These are phyloP conservation scores for Lamellibrachia satsuma DNA, from an alignment of 2,888 invertebrate species.

Conservation along the genomic window DNA sequence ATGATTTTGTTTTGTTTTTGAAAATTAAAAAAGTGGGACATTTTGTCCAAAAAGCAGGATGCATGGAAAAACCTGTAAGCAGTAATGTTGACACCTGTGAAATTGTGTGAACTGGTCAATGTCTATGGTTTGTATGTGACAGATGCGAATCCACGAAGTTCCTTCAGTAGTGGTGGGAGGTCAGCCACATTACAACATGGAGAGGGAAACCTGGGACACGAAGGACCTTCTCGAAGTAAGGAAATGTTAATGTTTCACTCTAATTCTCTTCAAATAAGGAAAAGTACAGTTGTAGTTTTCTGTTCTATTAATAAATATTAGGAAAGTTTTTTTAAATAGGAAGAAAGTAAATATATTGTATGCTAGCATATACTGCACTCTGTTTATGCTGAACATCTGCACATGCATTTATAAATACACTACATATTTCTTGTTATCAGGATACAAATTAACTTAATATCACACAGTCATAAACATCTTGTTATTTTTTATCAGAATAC, in stretches of 20 bases:
- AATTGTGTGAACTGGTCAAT: constrained; percentile 27
- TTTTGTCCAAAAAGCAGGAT: no score
- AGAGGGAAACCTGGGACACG: constrained; percentile 85
- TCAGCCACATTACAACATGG: constrained; percentile 45
- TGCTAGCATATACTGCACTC: not conserved
- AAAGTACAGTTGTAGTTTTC: not conserved
- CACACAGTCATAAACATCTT: not conserved
- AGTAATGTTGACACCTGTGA: not conserved
- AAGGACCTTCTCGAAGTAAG: constrained; percentile 85
- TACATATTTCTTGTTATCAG: no score
- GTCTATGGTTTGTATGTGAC: not conserved
- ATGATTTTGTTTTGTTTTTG: no score
- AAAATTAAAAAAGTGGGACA: no score
- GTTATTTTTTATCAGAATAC: not conserved
- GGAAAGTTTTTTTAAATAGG: not conserved
- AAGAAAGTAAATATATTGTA: not conserved
- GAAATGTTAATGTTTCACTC: not conserved
- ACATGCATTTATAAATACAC: no score
- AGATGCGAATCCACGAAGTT: constrained; percentile 42
- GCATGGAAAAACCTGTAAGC: no score
- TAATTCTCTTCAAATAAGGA: not conserved
- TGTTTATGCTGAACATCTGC: no score
- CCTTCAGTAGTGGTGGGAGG: constrained; percentile 27
- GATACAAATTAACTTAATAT: not conserved
- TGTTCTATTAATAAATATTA: not conserved